A percentile compares a stretch with the other conserved stretches of the same genome.
phyloP scores from a whole-genome alignment of 2,888 invertebrate genomes.

The Hirtodrosophila histrioides region DNA sequence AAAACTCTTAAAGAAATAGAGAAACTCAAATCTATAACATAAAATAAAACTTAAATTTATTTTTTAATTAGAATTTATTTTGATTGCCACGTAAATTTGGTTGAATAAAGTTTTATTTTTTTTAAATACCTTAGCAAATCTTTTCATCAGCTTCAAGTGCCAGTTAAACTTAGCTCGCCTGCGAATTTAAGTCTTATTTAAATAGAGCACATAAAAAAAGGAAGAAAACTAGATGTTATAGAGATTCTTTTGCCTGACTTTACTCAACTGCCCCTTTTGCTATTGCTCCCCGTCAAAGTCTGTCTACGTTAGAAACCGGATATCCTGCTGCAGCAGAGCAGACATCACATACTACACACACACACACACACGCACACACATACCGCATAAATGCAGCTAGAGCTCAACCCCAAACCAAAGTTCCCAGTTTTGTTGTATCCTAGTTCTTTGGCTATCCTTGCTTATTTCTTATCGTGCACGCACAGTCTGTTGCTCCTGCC shows the following conservation, averaged over 20 bases:
- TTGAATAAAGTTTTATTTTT: neutral
- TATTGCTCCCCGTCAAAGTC: conserved; percentile 27
- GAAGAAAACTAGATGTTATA: conserved; percentile 1
- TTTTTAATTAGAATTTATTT: neutral
- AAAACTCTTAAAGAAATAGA: no score
- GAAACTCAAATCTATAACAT: no score
- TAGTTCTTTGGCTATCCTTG: conserved; percentile 24
- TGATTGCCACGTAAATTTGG: no score
- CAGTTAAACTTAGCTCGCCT: conserved; percentile 3
- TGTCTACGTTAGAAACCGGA: conserved; percentile 71
- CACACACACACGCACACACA: conserved; percentile 8
- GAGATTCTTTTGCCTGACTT: conserved; percentile 1
- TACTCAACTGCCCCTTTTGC: conserved; percentile 1
- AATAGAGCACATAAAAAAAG: conserved; percentile 15
- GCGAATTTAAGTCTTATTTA: conserved; percentile 26
- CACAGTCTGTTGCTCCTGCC: conserved; percentile 56
- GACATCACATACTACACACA: conserved; percentile 47
- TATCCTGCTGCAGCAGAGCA: conserved; percentile 68
- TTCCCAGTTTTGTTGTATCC: conserved; percentile 15
- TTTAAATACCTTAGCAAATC: conserved; percentile 12
- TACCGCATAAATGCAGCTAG: conserved; percentile 43
- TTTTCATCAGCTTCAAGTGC: conserved; percentile 1
- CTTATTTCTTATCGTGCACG: conserved; percentile 64
- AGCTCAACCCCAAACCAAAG: conserved; percentile 32
- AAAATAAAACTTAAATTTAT: no score